Percentiles rank a stretch among this genome's conserved stretches.
These are phyloP conservation scores for Petrolisthes cinctipes DNA, from an alignment of 2,888 invertebrate genomes.

Conservation along the genomic window DNA sequence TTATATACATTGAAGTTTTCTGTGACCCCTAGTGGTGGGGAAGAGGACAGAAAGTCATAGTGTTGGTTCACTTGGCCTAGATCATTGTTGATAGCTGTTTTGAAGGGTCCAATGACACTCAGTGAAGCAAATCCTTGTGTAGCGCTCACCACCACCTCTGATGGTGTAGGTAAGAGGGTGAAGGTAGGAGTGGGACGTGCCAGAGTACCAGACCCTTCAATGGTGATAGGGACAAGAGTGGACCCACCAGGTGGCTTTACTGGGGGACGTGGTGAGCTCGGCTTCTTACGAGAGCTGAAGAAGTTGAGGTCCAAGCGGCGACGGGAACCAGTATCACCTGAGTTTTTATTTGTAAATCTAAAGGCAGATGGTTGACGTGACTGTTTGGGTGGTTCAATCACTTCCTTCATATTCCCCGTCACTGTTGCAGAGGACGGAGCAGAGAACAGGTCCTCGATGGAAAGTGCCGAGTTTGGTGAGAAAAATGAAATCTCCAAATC, in stretches of 20 bases:
- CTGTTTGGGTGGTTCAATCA: neutral
- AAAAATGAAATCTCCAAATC: slow-evolving; percentile 51
- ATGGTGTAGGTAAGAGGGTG: slow-evolving; percentile 35
- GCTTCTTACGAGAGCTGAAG: slow-evolving; percentile 47
- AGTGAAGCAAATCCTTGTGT: slow-evolving; percentile 59
- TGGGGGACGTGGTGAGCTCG: neutral
- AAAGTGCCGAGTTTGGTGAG: slow-evolving; percentile 30
- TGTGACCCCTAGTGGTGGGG: slow-evolving; percentile 73
- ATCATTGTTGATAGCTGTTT: slow-evolving; percentile 54
- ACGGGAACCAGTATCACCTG: slow-evolving; percentile 19
- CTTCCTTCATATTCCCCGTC: neutral
- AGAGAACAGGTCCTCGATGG: slow-evolving; percentile 51
- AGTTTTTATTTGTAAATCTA: neutral
- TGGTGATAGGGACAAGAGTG: slow-evolving; percentile 58
- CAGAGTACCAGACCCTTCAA: slow-evolving; percentile 54
- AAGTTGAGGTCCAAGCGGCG: slow-evolving; percentile 50
- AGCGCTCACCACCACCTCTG: slow-evolving; percentile 61
- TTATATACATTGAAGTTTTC: slow-evolving; percentile 73
- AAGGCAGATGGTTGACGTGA: neutral
- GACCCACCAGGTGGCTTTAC: slow-evolving; percentile 46
- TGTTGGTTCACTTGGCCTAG: slow-evolving; percentile 66
- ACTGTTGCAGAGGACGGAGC: slow-evolving; percentile 5
- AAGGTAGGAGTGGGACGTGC: neutral
- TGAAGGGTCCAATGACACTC: slow-evolving; percentile 59
- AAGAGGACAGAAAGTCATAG: slow-evolving; percentile 46